A percentile compares a stretch with the other conserved stretches of the same genome.
These are phyloP conservation scores for Poecilus cupreus DNA, from an alignment of 2,888 invertebrate species.

Conservation along the genomic window DNA sequence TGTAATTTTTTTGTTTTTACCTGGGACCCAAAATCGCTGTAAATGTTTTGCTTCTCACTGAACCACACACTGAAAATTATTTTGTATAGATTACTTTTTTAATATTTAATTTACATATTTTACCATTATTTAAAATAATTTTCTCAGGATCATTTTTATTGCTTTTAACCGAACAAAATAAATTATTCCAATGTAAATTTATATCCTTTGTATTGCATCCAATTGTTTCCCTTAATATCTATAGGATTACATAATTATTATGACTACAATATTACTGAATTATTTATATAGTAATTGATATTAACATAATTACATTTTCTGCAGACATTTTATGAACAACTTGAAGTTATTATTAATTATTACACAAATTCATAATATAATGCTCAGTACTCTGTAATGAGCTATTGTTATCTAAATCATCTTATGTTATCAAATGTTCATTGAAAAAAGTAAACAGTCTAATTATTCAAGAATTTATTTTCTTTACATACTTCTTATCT, in stretches of 20 bases:
- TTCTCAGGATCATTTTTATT: background rate
- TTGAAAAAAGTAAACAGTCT: too few species aligned
- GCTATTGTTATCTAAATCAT: too few species aligned
- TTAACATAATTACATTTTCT: background rate
- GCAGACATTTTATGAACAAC: background rate
- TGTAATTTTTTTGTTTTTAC: conserved; percentile 68
- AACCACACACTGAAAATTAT: conserved; percentile 78
- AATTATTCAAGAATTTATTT: too few species aligned
- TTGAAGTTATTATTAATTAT: background rate
- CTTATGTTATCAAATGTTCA: too few species aligned
- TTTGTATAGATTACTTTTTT: background rate
- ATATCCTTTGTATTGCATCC: background rate
- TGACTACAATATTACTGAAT: background rate
- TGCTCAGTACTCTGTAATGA: too few species aligned
- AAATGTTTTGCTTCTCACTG: conserved; percentile 80
- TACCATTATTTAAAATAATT: conserved; percentile 46
- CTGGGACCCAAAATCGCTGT: conserved; percentile 83
- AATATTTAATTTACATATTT: background rate
- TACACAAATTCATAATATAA: too few species aligned
- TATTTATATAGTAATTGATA: background rate
- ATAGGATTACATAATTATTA: background rate
- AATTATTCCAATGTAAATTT: conserved; percentile 37
- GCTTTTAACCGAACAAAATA: background rate
- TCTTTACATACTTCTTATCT: too few species aligned
- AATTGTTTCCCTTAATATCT: conserved; percentile 20